phyloP scores from a whole-genome alignment of 2,888 invertebrate genomes.

The Ectropis crepuscularia region DNA sequence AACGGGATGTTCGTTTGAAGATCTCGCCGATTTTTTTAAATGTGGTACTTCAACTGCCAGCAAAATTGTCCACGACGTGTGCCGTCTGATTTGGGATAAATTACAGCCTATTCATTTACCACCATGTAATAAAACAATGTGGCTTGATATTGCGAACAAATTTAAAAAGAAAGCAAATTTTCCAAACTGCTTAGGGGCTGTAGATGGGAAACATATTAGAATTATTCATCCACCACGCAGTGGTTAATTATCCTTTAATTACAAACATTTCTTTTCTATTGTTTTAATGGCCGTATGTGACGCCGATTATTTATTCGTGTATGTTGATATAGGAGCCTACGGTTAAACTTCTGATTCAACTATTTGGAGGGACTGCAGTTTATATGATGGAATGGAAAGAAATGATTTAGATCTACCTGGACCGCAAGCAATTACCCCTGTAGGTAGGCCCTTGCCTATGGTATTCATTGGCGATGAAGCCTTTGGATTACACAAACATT shows the following conservation, averaged over 20 bases:
- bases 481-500: neutral
- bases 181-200: too few relatives aligned
- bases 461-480: neutral
- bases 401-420: neutral
- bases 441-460: neutral
- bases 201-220: too few relatives aligned
- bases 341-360: neutral
- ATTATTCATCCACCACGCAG: too few relatives aligned
- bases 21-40: neutral
- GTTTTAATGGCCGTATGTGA: slow-evolving; percentile 1
- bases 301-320: slow-evolving; percentile 7
- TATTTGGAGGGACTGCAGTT: neutral
- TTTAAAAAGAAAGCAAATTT: too few relatives aligned
- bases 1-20: neutral
- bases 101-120: too few relatives aligned
- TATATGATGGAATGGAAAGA: neutral
- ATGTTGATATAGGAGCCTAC: slow-evolving; percentile 9
- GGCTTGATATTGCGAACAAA: too few relatives aligned
- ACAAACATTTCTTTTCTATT: slow-evolving; percentile 2
- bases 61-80: too few relatives aligned
- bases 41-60: too few relatives aligned
- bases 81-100: too few relatives aligned
- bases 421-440: neutral
- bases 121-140: too few relatives aligned
- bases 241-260: too few relatives aligned